Evolutionary conservation across 2,888 invertebrate species (phyloP).

Genomic region (Heteromurus nitidus): DNA sequence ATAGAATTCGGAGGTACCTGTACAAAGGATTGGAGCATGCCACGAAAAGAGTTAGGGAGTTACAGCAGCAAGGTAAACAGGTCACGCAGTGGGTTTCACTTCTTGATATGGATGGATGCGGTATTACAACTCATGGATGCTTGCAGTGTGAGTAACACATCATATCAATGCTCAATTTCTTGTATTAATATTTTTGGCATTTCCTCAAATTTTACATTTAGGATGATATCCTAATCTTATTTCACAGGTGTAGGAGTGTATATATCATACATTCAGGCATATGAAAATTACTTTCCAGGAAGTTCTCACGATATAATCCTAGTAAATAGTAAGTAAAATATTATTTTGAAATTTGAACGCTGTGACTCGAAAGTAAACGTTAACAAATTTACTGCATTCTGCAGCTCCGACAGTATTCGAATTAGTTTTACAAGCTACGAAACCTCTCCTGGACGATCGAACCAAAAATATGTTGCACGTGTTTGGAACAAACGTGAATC

Average conservation of each 20-base stretch:
- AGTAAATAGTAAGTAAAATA: constrained; percentile 44
- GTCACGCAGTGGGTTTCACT: constrained; percentile 47
- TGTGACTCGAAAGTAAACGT: background rate
- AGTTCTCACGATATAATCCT: constrained; percentile 44
- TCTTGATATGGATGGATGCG: constrained; percentile 47
- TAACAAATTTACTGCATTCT: background rate
- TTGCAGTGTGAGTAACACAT: constrained; percentile 51
- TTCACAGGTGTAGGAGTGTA: constrained; percentile 12
- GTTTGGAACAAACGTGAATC: constrained; percentile 32
- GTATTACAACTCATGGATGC: constrained; percentile 37
- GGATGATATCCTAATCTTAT: background rate
- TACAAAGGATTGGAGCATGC: constrained; percentile 50
- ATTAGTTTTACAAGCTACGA: constrained; percentile 9
- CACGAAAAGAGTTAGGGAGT: background rate
- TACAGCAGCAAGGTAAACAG: constrained; percentile 34
- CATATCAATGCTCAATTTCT: no score
- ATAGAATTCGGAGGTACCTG: constrained; percentile 32
- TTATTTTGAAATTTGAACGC: background rate
- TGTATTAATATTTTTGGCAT: background rate
- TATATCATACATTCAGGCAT: constrained; percentile 18
- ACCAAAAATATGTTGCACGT: constrained; percentile 26
- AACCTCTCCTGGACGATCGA: constrained; percentile 17
- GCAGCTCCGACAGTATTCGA: constrained; percentile 37
- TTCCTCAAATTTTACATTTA: background rate
- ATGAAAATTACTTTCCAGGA: constrained; percentile 44